Evolutionary conservation across 2,113 vertebrate species (phyloP).

Genomic region (Percina caprodes): DNA sequence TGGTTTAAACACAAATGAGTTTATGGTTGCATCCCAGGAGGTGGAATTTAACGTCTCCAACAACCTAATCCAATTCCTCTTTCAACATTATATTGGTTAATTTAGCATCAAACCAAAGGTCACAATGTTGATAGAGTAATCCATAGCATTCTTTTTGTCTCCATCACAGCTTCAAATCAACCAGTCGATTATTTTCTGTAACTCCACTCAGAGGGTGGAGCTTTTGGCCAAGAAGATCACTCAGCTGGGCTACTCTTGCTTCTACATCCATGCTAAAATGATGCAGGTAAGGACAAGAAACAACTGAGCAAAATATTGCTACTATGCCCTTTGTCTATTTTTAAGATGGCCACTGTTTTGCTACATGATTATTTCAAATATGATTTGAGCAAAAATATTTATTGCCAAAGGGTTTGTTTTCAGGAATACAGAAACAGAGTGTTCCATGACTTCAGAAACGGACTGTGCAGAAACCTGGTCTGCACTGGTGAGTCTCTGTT

Average conservation of each 20-base stretch:
- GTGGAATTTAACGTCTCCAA: not conserved
- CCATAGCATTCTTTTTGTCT: not conserved
- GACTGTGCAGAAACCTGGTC: constrained; percentile 86
- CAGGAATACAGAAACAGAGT: constrained; percentile 85
- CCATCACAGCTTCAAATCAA: constrained; percentile 85
- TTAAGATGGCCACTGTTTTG: not conserved
- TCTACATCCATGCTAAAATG: constrained; percentile 89
- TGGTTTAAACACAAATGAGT: not conserved
- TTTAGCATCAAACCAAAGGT: not conserved
- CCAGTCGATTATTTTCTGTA: constrained; percentile 88
- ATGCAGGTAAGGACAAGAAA: constrained; percentile 81
- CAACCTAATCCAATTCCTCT: not conserved
- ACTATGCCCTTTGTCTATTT: not conserved
- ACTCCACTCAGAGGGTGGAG: constrained; percentile 87
- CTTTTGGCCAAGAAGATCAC: constrained; percentile 88
- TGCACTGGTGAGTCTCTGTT: constrained; percentile 80
- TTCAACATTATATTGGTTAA: not conserved
- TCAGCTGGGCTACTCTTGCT: constrained; percentile 87
- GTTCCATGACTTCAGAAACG: constrained; percentile 87
- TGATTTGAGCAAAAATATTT: too few species aligned
- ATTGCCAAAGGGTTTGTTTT: not conserved
- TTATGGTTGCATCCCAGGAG: not conserved
- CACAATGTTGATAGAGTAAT: not conserved
- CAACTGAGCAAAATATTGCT: not conserved
- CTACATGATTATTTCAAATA: too few species aligned